Conservation (phyloP, 2,888 invertebrate species). For the Trachelus stipa region DNA sequence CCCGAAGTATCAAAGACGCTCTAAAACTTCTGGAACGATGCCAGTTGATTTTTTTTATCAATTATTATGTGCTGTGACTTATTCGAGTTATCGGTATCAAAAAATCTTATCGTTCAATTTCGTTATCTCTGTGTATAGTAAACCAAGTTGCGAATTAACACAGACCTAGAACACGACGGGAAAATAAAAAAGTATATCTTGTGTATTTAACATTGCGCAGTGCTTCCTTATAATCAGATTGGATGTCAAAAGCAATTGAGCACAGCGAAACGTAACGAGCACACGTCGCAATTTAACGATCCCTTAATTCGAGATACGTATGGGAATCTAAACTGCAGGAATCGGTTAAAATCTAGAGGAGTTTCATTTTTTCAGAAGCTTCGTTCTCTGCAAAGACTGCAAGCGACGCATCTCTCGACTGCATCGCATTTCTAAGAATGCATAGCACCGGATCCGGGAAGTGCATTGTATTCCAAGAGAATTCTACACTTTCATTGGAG, state of each 20-base stretch:
- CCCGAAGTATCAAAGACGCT: neutral
- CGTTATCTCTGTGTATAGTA: neutral
- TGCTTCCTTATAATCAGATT: neutral
- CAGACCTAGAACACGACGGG: neutral
- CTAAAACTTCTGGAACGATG: neutral
- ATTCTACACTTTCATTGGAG: neutral
- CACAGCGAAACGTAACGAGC: neutral
- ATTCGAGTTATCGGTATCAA: neutral
- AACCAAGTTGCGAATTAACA: neutral
- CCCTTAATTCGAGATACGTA: neutral
- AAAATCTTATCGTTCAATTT: neutral
- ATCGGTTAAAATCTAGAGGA: neutral
- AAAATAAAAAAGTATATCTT: neutral
- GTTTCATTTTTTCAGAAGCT: neutral
- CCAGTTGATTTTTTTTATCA: neutral
- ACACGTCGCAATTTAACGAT: neutral
- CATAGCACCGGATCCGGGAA: neutral
- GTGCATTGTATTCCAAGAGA: neutral
- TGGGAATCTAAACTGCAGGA: neutral
- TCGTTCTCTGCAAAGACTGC: neutral
- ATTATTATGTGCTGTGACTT: too few relatives aligned
- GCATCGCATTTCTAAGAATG: neutral
- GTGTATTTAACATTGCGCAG: neutral
- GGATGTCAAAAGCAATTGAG: neutral
- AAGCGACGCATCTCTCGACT: neutral